Conservation (phyloP, 2,113 vertebrate genomes). For the Spheniscus mendiculus region DNA sequence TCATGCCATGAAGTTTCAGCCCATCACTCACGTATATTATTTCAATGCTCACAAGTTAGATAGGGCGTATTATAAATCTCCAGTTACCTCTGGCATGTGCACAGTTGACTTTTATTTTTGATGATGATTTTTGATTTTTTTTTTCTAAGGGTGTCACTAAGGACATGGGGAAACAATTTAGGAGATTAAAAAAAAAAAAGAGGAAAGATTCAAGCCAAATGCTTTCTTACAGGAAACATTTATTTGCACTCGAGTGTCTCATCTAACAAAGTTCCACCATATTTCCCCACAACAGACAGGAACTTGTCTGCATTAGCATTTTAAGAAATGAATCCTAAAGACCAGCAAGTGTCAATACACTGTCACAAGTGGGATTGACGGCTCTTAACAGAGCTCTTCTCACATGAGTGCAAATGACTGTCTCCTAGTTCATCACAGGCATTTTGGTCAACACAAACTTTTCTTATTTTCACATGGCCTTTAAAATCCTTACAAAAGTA, state of each 20-base stretch:
- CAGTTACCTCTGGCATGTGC: slow-evolving; percentile 38
- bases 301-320: slow-evolving; percentile 52
- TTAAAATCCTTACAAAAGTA: background rate
- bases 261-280: slow-evolving; percentile 44
- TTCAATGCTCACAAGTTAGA: slow-evolving; percentile 18
- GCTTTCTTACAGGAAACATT: slow-evolving; percentile 63
- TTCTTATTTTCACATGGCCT: background rate
- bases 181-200: background rate
- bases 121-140: background rate
- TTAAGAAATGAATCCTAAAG: slow-evolving; percentile 52
- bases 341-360: background rate
- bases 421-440: slow-evolving; percentile 40
- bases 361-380: slow-evolving; percentile 45
- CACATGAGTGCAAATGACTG: slow-evolving; percentile 45
- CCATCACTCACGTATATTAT: slow-evolving; percentile 34
- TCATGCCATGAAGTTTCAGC: slow-evolving; percentile 11
- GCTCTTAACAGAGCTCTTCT: slow-evolving; percentile 10
- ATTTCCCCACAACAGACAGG: slow-evolving; percentile 57
- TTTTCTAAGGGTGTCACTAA: slow-evolving; percentile 22
- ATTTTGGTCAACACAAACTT: slow-evolving; percentile 25
- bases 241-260: slow-evolving; percentile 51
- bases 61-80: slow-evolving; percentile 14
- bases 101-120: slow-evolving; percentile 48
- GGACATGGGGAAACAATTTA: slow-evolving; percentile 61
- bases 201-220: slow-evolving; percentile 29